Conservation (phyloP, 2,113 vertebrate genomes). For the Callaeas wilsoni region DNA sequence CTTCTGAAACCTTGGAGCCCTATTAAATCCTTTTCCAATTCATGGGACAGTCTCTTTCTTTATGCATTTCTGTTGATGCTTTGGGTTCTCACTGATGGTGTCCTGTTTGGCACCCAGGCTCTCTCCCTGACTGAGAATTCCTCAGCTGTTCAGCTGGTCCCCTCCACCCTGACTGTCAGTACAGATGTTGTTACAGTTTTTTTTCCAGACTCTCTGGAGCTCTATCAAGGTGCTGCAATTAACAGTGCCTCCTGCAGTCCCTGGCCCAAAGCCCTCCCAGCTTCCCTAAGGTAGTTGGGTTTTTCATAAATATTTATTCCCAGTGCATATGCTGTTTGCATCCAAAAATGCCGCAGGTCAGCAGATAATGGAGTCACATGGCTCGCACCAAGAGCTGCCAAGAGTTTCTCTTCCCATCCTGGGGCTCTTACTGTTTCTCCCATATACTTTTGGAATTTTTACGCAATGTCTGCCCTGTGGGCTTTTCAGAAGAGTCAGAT, state of each 20-base stretch:
- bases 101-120: neutral
- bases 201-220: neutral
- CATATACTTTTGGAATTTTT: neutral
- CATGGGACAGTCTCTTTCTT: neutral
- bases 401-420: neutral
- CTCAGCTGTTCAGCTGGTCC: neutral
- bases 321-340: neutral
- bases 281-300: neutral
- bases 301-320: conserved; percentile 29
- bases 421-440: neutral
- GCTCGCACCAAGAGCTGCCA: neutral
- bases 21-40: neutral
- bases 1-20: neutral
- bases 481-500: neutral
- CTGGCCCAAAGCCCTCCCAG: neutral
- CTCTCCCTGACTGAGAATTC: neutral
- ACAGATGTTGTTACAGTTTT: neutral
- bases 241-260: neutral
- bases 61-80: neutral
- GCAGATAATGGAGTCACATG: neutral
- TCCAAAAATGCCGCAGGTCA: neutral
- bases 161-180: neutral
- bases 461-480: neutral
- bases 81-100: neutral
- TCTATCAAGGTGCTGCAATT: neutral